Conservation (phyloP, 2,113 vertebrate species). For the Aythya baeri region DNA sequence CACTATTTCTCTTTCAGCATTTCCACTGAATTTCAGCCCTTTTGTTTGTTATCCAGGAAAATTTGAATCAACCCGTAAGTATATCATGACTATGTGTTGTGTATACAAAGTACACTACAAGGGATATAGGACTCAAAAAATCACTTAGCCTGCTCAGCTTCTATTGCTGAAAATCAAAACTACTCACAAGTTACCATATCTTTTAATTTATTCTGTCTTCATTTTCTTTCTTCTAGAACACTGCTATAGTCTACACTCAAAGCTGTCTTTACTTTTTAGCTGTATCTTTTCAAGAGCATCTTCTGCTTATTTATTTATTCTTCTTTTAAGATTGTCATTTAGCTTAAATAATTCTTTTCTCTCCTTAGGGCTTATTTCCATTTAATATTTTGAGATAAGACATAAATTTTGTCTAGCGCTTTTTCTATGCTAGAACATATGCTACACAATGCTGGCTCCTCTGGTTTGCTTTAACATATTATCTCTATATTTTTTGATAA, state of each 20-base stretch:
- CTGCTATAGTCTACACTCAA: background rate
- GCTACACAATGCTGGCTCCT: background rate
- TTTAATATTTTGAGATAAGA: background rate
- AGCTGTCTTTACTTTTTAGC: background rate
- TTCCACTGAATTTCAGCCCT: accelerated
- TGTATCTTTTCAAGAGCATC: background rate
- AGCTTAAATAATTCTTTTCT: background rate
- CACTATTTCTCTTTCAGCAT: background rate
- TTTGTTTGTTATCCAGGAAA: background rate
- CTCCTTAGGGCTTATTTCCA: background rate
- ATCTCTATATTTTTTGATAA: background rate
- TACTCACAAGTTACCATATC: background rate
- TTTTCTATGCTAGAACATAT: background rate
- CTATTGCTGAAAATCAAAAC: background rate
- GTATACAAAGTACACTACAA: background rate
- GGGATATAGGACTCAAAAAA: background rate
- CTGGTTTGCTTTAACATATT: background rate
- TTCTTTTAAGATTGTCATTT: background rate
- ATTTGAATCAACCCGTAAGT: background rate
- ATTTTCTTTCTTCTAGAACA: background rate
- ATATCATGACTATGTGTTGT: accelerated
- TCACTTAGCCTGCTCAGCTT: background rate
- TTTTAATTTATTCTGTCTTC: background rate
- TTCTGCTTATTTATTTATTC: background rate
- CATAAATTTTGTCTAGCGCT: background rate